phyloP scores from a whole-genome alignment of 1,140 invertebrate species.

The Orchestia grillus region DNA sequence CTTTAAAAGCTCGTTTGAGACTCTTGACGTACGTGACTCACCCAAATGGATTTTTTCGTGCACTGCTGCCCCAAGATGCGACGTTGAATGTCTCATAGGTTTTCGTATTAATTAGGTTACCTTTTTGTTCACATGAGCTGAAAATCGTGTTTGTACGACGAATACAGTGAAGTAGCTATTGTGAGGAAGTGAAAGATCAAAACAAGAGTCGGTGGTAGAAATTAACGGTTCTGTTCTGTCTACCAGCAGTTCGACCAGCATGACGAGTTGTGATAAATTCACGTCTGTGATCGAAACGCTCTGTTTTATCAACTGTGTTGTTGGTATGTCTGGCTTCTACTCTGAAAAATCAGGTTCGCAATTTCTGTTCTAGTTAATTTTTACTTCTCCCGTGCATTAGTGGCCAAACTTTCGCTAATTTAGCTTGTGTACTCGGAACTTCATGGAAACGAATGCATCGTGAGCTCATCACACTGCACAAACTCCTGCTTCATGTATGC shows the following conservation, averaged over 20 bases:
- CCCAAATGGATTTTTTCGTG: not conserved
- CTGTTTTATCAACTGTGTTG: not conserved
- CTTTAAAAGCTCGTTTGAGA: not conserved
- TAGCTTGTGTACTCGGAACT: not conserved
- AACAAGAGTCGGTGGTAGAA: not conserved
- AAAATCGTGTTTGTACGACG: not conserved
- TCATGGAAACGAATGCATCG: not conserved
- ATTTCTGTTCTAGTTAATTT: not conserved
- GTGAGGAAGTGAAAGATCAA: not conserved
- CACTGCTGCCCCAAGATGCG: not conserved
- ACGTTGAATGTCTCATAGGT: not conserved
- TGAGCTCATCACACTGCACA: not conserved
- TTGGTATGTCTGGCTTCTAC: not conserved
- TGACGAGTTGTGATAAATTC: not conserved
- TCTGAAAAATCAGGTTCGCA: not conserved
- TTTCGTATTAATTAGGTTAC: not conserved
- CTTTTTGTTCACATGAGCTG: not conserved
- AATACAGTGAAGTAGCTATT: not conserved
- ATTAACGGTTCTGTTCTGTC: not conserved
- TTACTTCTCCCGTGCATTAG: not conserved
- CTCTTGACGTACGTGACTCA: not conserved
- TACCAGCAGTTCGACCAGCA: not conserved
- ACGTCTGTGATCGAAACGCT: not conserved
- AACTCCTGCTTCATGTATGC: too few relatives aligned
- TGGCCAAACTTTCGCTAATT: not conserved